Evolutionary conservation across 1,140 invertebrate genomes (phyloP), one percentile per base, ranked within the genome.

Genomic region (Bilobella aurantiaca): DNA sequence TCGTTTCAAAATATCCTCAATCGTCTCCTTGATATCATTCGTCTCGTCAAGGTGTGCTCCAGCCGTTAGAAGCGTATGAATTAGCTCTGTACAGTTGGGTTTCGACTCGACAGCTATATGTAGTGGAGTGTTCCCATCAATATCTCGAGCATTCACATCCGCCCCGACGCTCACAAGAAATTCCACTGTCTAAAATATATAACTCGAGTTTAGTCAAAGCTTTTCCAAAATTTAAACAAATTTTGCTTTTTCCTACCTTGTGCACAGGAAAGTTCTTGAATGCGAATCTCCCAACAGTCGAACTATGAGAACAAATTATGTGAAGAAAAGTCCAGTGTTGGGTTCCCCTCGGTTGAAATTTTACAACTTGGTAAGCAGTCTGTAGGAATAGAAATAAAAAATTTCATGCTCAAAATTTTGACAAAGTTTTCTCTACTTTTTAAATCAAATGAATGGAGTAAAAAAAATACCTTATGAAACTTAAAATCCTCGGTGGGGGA

Each of bases 11-110:
- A 92, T 75, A 64, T 83, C 81, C 60, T 86, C 82, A 68, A 91
- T 90, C 0, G 88, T 92, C 69, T 88, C 83, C 23, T 87, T 87
- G 37, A 86, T 80, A 68, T 83, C 81, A 77, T 96, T 95, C 47
- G 87, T 85, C n/a, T 84, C 81, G 78, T 96, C 93, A 59, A 94
- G 80, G 78, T 97, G 93, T 12, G 89, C 89, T 29, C 91, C 91
- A 71, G 84, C 80, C 1, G 85, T 79, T 0, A 96, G 80, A 0
- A 96, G 79, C 1, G 82, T 81, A 65, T 81, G 80, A 0, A 89
- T 83, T 16, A 93, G 79, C 42, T 73, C 74, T 14, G 83, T 82
- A 75, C 83, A 85, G 18, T 25, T 28, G 3, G 84, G 85, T 73
- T 77, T 63, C 75, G 74, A 70, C 79, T 79, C 77, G 31, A 86